Conservation (phyloP, 2,797 vertebrate species). For the Poeciliopsis gracilis region DNA sequence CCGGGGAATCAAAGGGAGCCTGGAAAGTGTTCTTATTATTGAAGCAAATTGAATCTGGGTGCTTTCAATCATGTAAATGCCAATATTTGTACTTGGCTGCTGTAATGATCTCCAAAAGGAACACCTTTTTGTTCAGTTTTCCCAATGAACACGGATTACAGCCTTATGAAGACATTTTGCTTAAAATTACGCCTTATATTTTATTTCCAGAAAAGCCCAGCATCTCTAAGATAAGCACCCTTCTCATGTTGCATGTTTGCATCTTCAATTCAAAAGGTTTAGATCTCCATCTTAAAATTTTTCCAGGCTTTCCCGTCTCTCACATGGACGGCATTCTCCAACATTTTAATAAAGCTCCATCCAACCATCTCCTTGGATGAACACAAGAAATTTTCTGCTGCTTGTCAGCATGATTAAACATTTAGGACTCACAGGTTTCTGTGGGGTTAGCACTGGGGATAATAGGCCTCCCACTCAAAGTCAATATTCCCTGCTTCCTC, state of each 20-base stretch:
- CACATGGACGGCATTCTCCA: neutral
- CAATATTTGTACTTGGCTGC: neutral
- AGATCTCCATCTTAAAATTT: neutral
- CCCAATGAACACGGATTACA: neutral
- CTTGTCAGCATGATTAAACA: constrained; percentile 16
- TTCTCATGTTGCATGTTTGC: neutral
- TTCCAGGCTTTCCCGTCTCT: neutral
- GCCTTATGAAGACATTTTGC: neutral
- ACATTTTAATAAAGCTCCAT: neutral
- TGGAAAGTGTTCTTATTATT: neutral
- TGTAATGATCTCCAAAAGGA: neutral
- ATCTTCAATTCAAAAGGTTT: neutral
- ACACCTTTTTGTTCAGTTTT: neutral
- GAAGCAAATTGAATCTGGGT: neutral
- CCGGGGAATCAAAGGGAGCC: neutral
- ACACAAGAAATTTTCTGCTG: neutral
- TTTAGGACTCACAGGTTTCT: constrained; percentile 37
- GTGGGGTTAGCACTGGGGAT: constrained; percentile 28
- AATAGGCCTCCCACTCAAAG: constrained; percentile 49
- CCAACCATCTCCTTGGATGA: constrained; percentile 21
- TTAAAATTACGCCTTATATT: neutral
- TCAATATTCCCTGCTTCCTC: constrained; percentile 30
- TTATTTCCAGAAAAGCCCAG: neutral
- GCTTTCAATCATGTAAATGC: neutral
- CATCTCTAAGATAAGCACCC: neutral